Evolutionary conservation across 2,888 invertebrate genomes (phyloP).

Genomic region (Lasius platythorax): DNA sequence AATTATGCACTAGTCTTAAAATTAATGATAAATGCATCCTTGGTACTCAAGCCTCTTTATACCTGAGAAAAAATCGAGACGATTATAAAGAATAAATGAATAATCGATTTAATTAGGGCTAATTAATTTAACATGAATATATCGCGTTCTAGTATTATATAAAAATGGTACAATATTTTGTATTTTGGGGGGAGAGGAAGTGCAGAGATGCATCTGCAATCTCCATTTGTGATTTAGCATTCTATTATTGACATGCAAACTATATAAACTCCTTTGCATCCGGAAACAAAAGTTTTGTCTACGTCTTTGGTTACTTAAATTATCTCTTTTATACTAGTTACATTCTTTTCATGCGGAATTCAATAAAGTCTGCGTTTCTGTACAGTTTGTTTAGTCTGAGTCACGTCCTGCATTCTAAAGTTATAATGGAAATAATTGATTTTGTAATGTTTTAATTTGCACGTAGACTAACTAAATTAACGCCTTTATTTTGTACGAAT

Average conservation of each 20-base stretch:
- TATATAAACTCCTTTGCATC: not conserved
- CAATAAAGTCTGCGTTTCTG: not conserved
- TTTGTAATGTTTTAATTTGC: not conserved
- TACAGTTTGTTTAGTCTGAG: not conserved
- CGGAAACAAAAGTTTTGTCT: not conserved
- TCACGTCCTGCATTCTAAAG: not conserved
- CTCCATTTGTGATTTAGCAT: not conserved
- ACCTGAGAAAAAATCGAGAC: constrained; percentile 44
- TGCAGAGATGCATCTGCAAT: not conserved
- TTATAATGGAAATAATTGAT: constrained; percentile 8
- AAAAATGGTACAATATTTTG: constrained; percentile 18
- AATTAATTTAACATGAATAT: constrained; percentile 4
- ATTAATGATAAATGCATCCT: constrained; percentile 73
- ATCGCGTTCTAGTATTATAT: not conserved
- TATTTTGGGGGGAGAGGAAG: not conserved
- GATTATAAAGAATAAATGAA: not conserved
- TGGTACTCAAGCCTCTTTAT: constrained; percentile 68
- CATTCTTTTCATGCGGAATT: not conserved
- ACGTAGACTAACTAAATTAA: not conserved
- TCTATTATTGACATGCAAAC: not conserved
- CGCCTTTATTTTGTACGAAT: not conserved
- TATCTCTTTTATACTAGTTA: not conserved
- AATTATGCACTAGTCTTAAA: constrained; percentile 49
- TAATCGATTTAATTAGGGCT: constrained; percentile 27
- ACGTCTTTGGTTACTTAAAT: not conserved